phyloP scores from a whole-genome alignment of 2,113 vertebrate species.

The Eolophus roseicapilla region DNA sequence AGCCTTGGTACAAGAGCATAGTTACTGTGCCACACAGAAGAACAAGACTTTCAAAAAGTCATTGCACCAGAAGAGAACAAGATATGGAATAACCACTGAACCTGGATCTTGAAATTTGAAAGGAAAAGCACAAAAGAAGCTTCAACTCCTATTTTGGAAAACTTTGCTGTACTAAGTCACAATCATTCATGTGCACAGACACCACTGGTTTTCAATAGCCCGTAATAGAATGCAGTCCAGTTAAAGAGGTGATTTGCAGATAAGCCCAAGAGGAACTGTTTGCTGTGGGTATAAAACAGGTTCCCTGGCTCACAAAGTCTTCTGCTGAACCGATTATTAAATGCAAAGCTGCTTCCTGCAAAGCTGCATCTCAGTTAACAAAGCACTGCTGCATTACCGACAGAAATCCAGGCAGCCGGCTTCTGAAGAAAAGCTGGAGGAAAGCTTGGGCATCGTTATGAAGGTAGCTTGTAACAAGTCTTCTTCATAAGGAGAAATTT shows the following conservation, averaged over 20 bases:
- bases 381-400: background rate
- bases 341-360: background rate
- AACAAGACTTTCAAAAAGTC: background rate
- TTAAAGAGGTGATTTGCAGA: background rate
- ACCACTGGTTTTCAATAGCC: background rate
- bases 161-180: background rate
- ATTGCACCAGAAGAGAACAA: background rate
- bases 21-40: background rate
- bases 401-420: background rate
- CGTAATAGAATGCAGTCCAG: fast-evolving
- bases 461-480: background rate
- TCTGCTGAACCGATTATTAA: background rate
- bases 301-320: background rate
- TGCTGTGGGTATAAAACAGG: background rate
- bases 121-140: background rate
- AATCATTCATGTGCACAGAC: background rate
- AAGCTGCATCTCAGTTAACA: background rate
- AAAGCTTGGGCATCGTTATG: background rate
- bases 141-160: background rate
- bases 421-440: background rate
- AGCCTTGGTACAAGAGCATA: fast-evolving
- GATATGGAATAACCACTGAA: background rate
- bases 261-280: background rate
- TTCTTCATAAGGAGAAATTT: background rate
- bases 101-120: background rate